Evolutionary conservation across 1,140 invertebrate genomes (phyloP).

Genomic region (Anastrepha ludens): DNA sequence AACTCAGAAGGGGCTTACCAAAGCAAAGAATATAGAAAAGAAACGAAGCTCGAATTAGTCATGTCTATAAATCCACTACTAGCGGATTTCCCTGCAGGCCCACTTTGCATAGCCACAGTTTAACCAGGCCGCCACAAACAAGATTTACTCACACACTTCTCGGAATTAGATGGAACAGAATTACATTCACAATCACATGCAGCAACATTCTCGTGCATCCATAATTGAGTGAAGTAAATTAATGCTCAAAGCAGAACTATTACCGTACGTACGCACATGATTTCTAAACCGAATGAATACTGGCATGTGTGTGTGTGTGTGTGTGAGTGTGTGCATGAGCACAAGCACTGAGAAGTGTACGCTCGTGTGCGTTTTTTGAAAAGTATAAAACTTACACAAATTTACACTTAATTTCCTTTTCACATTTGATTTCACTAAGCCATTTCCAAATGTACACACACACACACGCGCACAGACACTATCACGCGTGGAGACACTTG

Average conservation of each 20-base stretch:
- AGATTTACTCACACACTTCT: not conserved
- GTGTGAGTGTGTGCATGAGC: too few relatives aligned
- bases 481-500: not conserved
- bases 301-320: too few relatives aligned
- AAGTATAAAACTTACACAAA: constrained; percentile 39
- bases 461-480: not conserved
- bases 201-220: not conserved
- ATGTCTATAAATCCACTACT: too few relatives aligned
- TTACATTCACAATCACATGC: not conserved
- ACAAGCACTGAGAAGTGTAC: not conserved
- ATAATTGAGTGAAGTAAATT: constrained; percentile 10
- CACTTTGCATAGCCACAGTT: not conserved
- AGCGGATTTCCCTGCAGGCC: too few relatives aligned
- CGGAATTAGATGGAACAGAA: not conserved
- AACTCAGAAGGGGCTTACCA: too few relatives aligned
- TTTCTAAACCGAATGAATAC: not conserved
- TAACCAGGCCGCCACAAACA: not conserved
- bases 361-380: constrained; percentile 27
- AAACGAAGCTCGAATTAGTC: too few relatives aligned
- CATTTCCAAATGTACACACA: not conserved
- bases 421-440: constrained; percentile 41
- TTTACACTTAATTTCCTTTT: constrained; percentile 47
- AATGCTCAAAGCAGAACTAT: not conserved
- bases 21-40: too few relatives aligned
- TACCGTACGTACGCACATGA: not conserved